Evolutionary conservation across 1,140 invertebrate genomes (phyloP).

Genomic region (Drepana arcuata): DNA sequence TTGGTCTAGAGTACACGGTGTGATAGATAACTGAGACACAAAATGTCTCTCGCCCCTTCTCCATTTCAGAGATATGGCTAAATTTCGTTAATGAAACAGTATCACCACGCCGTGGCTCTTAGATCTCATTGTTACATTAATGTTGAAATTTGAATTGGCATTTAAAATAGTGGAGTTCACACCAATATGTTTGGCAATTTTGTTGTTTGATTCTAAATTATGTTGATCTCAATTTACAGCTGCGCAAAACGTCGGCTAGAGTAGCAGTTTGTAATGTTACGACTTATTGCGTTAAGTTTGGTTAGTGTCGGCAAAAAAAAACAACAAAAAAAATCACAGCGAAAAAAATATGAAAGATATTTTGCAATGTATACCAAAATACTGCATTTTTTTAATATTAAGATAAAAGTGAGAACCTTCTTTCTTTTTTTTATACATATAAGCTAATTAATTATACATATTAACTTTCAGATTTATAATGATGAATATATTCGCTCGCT

Average conservation of each 20-base stretch:
- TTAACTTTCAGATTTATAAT: conserved; percentile 15
- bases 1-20: too few relatives aligned
- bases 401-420: conserved; percentile 59
- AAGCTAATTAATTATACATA: conserved; percentile 22
- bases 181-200: conserved; percentile 32
- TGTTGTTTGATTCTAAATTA: conserved; percentile 49
- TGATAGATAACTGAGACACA: too few relatives aligned
- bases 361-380: conserved; percentile 71
- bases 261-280: conserved; percentile 34
- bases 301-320: conserved; percentile 56
- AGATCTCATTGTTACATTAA: too few relatives aligned
- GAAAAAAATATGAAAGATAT: conserved; percentile 46
- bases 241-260: conserved; percentile 60
- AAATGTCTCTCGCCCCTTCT: too few relatives aligned
- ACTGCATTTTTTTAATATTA: conserved; percentile 67
- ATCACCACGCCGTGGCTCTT: too few relatives aligned
- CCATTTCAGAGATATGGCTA: too few relatives aligned
- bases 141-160: too few relatives aligned
- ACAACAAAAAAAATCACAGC: conserved; percentile 50
- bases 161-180: too few relatives aligned
- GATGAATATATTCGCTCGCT: conserved; percentile 36
- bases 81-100: too few relatives aligned
- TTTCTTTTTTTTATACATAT: conserved; percentile 33
- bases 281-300: conserved; percentile 50
- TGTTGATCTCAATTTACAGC: conserved; percentile 64